Evolutionary conservation across 2,113 vertebrate species (phyloP), one percentile per base, ranked within the genome.

Genomic region (Hippocampus zosterae): DNA sequence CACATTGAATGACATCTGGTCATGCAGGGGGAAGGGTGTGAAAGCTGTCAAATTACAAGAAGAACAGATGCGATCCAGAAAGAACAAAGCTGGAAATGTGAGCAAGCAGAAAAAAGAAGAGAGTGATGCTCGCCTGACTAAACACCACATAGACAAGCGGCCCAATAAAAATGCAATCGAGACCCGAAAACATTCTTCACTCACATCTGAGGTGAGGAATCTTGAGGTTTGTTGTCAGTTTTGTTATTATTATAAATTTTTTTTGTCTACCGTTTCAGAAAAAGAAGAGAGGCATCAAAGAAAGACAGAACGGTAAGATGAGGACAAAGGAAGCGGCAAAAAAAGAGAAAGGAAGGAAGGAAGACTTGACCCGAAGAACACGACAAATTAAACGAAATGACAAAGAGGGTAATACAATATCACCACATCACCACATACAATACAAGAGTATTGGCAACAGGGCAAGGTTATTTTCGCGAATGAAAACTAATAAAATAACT

Each of bases 351-450:
- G 50, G 6, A 8, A 29, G 42, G 50, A 33, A 50, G 46, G 59
- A 76, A 3, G 63, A 46, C 56, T 70, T 70, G 11, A 33, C 44
- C 1, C 50, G 19, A 40, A 73, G 19, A 27, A 73, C 27, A 46
- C 70, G 48, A 37, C 77, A n/a, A 71, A 42, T 60, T 33, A 69
- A 41, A 40, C 23, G 27, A 21, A 48, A 66, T 59, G 15, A 67
- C 23, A 68, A 72, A 60, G 75, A 80, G 41, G 81, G 85, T 85
- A 53, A 73, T 1, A 27, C 9, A 19, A 57, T n/a, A 23, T 0
- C 75, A 62, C 33, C 5, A 5, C 21, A 23, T 0, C 75, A 62
- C 33, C 5, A 5, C 21, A 40, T 37, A 21, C 18, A 10, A 33
- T 37, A 18, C 8, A 61, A 37, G 21, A 19, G 8, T 61, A 37